A percentile compares a stretch with the other conserved stretches of the same genome.
phyloP scores from a whole-genome alignment of 1,140 invertebrate genomes.

The Polyergus mexicanus region DNA sequence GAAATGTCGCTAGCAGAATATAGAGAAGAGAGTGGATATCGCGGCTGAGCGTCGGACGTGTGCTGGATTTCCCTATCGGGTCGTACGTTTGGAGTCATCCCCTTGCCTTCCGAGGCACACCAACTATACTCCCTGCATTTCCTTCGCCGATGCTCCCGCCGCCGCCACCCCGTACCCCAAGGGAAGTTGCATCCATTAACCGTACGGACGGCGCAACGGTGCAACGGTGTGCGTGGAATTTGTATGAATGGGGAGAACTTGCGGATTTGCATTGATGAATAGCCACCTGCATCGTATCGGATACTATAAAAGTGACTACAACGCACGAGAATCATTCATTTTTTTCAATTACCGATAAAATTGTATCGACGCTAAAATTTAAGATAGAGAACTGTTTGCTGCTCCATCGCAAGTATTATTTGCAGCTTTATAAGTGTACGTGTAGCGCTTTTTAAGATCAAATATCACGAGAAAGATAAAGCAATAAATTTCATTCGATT shows the following conservation, averaged over 20 bases:
- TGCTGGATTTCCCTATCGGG: slow-evolving; percentile 84
- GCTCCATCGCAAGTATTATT: not conserved
- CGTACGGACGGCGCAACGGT: slow-evolving; percentile 57
- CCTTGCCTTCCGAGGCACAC: slow-evolving; percentile 68
- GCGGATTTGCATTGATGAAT: slow-evolving; percentile 84
- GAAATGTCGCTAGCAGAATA: slow-evolving; percentile 71
- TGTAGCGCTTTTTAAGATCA: not conserved
- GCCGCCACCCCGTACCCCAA: slow-evolving; percentile 67
- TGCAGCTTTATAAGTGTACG: not conserved
- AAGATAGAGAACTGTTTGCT: not conserved
- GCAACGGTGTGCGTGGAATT: slow-evolving; percentile 76
- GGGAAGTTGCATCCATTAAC: slow-evolving; percentile 82
- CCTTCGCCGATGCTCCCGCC: slow-evolving; percentile 56
- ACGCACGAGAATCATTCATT: slow-evolving; percentile 39
- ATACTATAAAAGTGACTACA: slow-evolving; percentile 74
- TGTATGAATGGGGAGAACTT: slow-evolving; percentile 83
- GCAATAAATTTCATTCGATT: not conserved
- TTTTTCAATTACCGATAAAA: slow-evolving; percentile 39
- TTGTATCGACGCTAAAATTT: slow-evolving; percentile 20
- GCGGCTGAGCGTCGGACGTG: slow-evolving; percentile 71
- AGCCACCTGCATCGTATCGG: slow-evolving; percentile 78
- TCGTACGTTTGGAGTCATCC: slow-evolving; percentile 83
- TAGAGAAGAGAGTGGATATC: slow-evolving; percentile 52
- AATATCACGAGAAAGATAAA: not conserved
- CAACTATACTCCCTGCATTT: slow-evolving; percentile 60